phyloP scores from a whole-genome alignment of 2,113 vertebrate species.

The Synodontis membranacea region DNA sequence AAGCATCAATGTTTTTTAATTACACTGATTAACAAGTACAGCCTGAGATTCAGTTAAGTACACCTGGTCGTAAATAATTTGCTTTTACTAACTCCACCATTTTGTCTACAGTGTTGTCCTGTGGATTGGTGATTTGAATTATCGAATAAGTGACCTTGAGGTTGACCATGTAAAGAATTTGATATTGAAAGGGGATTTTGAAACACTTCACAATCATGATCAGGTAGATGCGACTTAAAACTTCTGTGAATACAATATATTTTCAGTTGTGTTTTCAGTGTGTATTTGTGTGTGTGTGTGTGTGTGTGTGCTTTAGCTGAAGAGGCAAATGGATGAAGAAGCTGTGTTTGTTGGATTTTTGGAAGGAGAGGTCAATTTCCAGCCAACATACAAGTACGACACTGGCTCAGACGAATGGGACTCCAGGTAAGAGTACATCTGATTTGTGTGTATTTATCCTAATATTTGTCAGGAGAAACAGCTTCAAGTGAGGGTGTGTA shows the following conservation, averaged over 20 bases:
- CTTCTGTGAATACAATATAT: not conserved
- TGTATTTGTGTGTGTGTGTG: not conserved
- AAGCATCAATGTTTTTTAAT: not conserved
- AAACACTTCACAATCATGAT: slow-evolving; percentile 79
- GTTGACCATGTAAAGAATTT: slow-evolving; percentile 87
- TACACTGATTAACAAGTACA: not conserved
- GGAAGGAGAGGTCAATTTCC: slow-evolving; percentile 89
- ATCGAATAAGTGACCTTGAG: slow-evolving; percentile 88
- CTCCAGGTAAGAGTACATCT: slow-evolving; percentile 79
- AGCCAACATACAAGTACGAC: slow-evolving; percentile 96
- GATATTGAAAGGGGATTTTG: slow-evolving; percentile 82
- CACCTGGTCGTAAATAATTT: not conserved
- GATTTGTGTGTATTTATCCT: not conserved
- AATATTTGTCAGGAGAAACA: not conserved
- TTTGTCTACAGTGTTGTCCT: slow-evolving; percentile 76
- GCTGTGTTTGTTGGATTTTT: slow-evolving; percentile 86
- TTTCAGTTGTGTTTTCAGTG: not conserved
- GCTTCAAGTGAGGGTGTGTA: not conserved
- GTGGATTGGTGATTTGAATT: slow-evolving; percentile 98
- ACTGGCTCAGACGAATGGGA: slow-evolving; percentile 92
- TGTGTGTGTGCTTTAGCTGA: slow-evolving; percentile 74
- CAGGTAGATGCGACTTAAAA: slow-evolving; percentile 76
- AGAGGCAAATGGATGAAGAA: slow-evolving; percentile 83
- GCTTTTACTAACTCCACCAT: not conserved
- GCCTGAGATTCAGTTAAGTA: not conserved